Conservation (phyloP, 2,113 vertebrate genomes). For the Bubo scandiacus region DNA sequence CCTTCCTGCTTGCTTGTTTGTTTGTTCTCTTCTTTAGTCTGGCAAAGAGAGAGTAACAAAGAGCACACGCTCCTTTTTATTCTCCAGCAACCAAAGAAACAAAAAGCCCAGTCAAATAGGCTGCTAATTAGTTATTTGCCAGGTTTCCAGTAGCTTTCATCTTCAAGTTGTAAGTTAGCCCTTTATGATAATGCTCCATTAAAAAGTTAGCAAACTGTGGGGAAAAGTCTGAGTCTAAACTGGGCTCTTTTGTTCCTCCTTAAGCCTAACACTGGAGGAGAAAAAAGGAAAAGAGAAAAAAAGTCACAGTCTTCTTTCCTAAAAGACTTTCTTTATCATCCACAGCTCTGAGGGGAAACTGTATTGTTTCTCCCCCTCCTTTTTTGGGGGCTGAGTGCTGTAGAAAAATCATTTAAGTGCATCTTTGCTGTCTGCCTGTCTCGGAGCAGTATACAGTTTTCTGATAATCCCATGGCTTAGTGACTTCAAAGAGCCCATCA, state of each 20-base stretch:
- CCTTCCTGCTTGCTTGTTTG: background rate
- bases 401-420: slow-evolving; percentile 29
- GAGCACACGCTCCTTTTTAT: background rate
- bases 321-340: background rate
- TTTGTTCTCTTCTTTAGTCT: background rate
- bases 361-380: background rate
- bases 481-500: background rate
- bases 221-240: background rate
- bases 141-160: background rate
- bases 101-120: background rate
- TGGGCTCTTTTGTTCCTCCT: background rate
- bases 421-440: background rate
- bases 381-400: background rate
- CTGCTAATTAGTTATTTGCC: background rate
- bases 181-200: background rate
- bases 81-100: background rate
- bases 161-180: background rate
- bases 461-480: background rate
- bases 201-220: background rate
- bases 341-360: background rate
- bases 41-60: background rate
- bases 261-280: background rate
- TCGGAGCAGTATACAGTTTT: background rate
- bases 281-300: background rate
- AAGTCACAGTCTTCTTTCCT: background rate